phyloP scores from a whole-genome alignment of 2,797 vertebrate species.

The Hypotaenidia okinawae region DNA sequence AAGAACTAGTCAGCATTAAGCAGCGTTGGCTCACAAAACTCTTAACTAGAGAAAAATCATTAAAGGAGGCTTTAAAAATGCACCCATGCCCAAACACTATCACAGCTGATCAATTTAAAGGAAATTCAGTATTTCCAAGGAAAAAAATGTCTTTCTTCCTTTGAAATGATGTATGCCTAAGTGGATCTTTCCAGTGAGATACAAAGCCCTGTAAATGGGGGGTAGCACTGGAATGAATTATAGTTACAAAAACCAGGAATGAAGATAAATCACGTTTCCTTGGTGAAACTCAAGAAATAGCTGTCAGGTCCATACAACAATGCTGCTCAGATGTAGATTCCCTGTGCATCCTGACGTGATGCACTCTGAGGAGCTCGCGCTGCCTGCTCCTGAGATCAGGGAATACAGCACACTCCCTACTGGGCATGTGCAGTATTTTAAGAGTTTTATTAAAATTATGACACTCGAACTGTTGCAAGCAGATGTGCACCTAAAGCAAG shows the following conservation, averaged over 20 bases:
- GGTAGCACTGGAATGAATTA: conserved; percentile 29
- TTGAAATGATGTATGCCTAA: not conserved
- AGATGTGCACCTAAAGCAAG: not conserved
- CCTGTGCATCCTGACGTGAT: not conserved
- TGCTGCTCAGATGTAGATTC: not conserved
- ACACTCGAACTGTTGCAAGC: not conserved
- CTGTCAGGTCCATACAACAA: not conserved
- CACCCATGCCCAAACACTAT: not conserved
- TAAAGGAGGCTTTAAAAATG: not conserved
- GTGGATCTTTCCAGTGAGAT: conserved; percentile 31
- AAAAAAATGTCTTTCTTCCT: not conserved
- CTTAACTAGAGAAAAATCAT: not conserved
- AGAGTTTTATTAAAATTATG: not conserved
- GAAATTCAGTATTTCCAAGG: not conserved
- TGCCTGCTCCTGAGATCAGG: accelerated
- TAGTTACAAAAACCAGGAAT: not conserved
- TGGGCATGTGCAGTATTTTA: not conserved
- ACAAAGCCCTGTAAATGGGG: conserved; percentile 16
- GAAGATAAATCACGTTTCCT: conserved; percentile 38
- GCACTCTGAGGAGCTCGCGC: not conserved
- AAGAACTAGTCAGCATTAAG: not conserved
- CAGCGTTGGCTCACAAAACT: not conserved
- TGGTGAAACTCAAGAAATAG: conserved; percentile 2
- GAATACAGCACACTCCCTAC: not conserved
- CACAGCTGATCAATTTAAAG: not conserved